Conservation (phyloP, 2,888 invertebrate genomes). For the Axea sp. region DNA sequence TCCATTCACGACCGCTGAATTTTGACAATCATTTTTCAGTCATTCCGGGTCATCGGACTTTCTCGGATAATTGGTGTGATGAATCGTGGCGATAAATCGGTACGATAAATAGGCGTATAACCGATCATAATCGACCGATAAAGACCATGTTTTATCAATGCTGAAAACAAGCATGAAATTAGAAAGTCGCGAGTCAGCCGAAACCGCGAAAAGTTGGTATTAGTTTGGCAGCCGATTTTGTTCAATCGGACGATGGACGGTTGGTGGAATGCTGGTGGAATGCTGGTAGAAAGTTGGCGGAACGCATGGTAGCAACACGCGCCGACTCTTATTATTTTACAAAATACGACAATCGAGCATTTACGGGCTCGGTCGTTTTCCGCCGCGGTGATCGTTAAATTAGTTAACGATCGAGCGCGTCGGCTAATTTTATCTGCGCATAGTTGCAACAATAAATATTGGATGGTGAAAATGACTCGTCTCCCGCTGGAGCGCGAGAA, state of each 20-base stretch:
- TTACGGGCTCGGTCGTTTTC: slow-evolving; percentile 8
- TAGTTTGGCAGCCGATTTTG: too few relatives aligned
- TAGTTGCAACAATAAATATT: slow-evolving; percentile 48
- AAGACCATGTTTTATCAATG: too few relatives aligned
- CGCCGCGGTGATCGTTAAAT: slow-evolving; percentile 27
- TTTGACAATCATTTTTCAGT: too few relatives aligned
- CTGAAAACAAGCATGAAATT: slow-evolving; percentile 27
- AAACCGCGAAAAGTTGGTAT: too few relatives aligned
- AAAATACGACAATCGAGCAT: slow-evolving; percentile 21
- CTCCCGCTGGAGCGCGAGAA: slow-evolving; percentile 18
- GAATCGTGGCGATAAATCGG: too few relatives aligned
- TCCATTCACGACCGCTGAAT: too few relatives aligned
- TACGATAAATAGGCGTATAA: too few relatives aligned
- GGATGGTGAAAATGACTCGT: slow-evolving; percentile 61
- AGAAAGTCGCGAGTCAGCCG: slow-evolving; percentile 18
- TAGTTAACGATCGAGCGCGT: slow-evolving; percentile 36
- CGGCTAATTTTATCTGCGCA: slow-evolving; percentile 27
- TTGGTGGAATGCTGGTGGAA: too few relatives aligned
- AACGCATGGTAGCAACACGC: too few relatives aligned
- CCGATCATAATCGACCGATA: background rate
- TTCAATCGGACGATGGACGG: too few relatives aligned
- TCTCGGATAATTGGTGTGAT: too few relatives aligned
- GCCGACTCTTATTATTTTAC: slow-evolving; percentile 23
- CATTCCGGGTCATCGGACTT: slow-evolving; percentile 6
- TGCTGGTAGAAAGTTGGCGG: too few relatives aligned